Base-by-base conservation (phyloP, 2,888 invertebrate species). In the Bellardia pandia region DNA sequence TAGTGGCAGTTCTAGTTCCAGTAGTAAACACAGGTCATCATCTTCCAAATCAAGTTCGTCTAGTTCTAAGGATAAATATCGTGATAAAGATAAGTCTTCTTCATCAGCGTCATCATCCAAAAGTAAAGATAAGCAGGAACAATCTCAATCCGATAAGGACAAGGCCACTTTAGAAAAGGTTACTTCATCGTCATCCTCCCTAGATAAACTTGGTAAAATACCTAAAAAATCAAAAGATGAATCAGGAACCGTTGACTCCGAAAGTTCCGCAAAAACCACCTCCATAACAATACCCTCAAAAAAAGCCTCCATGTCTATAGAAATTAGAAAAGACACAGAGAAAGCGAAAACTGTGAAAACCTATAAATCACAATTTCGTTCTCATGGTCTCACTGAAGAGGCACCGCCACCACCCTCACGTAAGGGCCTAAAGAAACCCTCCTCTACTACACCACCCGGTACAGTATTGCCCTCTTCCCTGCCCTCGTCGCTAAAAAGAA, bases 261-360 rank as follows among this genome's bases (percentile, higher is more conserved):
- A 85, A 48, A 53, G 60, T 68, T 79, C 89, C 6, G 79, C 64
- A 93, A 89, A 90, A 62, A 85, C 91, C 0, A 92, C 92, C 69
- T 93, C 94, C 77, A 93, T 93, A 68, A 90, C 92, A 14, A 94
- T 93, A 82, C 91, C 91, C 91, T 92, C 91, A 42, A 92, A 94
- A 79, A 97, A 96, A 89, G 96, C 96, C 56, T 96, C 97, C 3
- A 96, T 97, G 93, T 97, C 97, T 0, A 97, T 97, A 90, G 97
- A 97, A 94, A 96, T 96, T 79, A 94, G 97, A 86, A 97, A 96
- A 86, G 96, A 96, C 89, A 95, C 96, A 75, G 95, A 95, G 13
- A 94, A 98, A 90, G 96, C 97, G 5, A 98, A 98, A 94, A 98
- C 98, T 56, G 98, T 98, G 0, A 98, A 98, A 95, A 97, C 97